Percentiles rank a stretch among this genome's conserved stretches.
These are phyloP conservation scores for Lytechinus variegatus DNA, from an alignment of 35 echinoderm and acorn worm genomes.

Conservation along the genomic window DNA sequence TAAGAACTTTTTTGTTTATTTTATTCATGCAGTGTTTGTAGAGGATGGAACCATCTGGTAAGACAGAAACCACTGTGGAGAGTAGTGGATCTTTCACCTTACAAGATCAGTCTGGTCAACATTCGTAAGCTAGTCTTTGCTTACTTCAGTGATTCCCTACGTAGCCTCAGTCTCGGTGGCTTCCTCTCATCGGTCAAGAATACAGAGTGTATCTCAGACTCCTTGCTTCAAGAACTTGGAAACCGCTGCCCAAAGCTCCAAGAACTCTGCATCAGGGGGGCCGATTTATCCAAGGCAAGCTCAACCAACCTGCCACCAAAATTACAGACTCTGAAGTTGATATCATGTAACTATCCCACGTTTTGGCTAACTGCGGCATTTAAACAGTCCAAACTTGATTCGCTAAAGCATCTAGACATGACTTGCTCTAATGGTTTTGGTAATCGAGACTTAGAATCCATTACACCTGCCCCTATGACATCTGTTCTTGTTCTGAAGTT, in stretches of 20 bases:
- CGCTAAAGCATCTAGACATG: conserved; percentile 55
- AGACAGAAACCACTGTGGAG: conserved; percentile 70
- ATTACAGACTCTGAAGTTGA: conserved; percentile 49
- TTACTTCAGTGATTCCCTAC: conserved; percentile 68
- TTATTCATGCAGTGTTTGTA: conserved; percentile 66
- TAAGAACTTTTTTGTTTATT: not conserved
- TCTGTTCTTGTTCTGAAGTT: conserved; percentile 47
- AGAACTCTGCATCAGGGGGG: conserved; percentile 48
- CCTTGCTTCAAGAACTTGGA: conserved; percentile 59
- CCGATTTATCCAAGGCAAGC: conserved; percentile 47
- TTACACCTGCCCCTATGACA: not conserved
- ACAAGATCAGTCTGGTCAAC: conserved; percentile 50
- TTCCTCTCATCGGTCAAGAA: conserved; percentile 69
- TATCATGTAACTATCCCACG: conserved; percentile 45
- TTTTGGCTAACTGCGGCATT: conserved; percentile 57
- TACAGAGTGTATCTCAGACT: conserved; percentile 72
- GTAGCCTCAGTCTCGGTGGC: conserved; percentile 53
- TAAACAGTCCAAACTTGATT: conserved; percentile 30
- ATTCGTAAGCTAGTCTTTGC: conserved; percentile 71
- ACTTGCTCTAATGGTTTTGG: conserved; percentile 47
- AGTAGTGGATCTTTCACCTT: conserved; percentile 59
- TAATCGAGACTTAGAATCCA: conserved; percentile 34
- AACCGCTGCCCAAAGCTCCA: conserved; percentile 62
- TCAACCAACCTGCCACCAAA: conserved; percentile 48
- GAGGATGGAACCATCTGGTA: conserved; percentile 64